Conservation (phyloP, 2,888 invertebrate genomes). For the Lutraria lutraria region DNA sequence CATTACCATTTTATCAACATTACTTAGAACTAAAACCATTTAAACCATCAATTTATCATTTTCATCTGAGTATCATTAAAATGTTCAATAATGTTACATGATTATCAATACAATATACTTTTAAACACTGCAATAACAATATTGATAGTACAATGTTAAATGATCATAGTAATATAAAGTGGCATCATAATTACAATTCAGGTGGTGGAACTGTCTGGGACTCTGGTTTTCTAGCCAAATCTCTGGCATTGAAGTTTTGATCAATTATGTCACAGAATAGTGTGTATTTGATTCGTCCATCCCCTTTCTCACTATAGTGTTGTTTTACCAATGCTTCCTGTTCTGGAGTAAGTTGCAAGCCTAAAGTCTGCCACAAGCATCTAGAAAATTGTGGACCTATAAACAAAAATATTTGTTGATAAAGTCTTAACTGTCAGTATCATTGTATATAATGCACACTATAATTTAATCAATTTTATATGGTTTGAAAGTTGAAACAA, state of each 20-base stretch:
- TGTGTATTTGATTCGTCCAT: conserved; percentile 85
- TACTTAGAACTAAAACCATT: neutral
- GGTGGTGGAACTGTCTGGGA: conserved; percentile 78
- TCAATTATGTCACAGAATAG: conserved; percentile 85
- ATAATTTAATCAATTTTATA: no score
- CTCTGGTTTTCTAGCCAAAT: conserved; percentile 78
- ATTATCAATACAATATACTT: neutral
- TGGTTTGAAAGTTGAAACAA: no score
- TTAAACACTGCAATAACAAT: neutral
- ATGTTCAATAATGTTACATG: neutral
- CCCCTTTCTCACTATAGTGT: conserved; percentile 82
- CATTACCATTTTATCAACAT: neutral
- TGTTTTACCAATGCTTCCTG: conserved; percentile 81
- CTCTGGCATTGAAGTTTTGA: conserved; percentile 82
- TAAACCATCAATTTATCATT: neutral
- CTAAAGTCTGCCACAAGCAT: conserved; percentile 85
- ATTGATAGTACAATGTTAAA: neutral
- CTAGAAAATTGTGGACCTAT: conserved; percentile 86
- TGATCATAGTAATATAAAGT: neutral
- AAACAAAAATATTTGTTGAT: conserved; percentile 36
- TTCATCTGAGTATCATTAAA: neutral
- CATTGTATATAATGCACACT: no score
- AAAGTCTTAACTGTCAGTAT: no score
- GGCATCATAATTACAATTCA: conserved; percentile 82
- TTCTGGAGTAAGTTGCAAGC: conserved; percentile 81